Base-by-base conservation (phyloP, 1,140 invertebrate species). In the Magallana gigas region DNA sequence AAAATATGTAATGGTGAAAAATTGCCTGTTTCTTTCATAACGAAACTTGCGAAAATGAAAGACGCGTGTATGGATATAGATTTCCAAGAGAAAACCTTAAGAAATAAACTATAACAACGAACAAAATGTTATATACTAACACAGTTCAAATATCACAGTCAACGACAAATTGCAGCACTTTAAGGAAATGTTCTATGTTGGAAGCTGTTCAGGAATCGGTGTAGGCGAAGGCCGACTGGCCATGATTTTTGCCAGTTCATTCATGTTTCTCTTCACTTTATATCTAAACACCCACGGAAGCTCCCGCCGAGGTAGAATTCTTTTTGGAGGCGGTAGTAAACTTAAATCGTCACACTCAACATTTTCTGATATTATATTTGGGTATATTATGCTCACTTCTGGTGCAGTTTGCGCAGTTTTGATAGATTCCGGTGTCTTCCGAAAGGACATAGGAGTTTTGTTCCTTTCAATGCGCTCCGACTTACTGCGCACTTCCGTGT, bases 251-350 rank as follows among this genome's bases (percentile, higher is more conserved):
- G 92, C 88, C 83, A 94, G 81, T 86, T 93, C 90, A 80, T 93
- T 94, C 92, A 93, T 93, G 83, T 90, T 92, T 84, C 90, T 89
- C 90, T 94, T 94, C 29, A 94, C 92, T 88, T 94, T 94, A 85
- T 92, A 94, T 84, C 93, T 85, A 90, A 92, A 94, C 6, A 94
- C 92, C 92, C 92, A 94, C 0, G 93, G 93, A n/a, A 93, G 80
- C 68, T 93, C 92, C 64, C 91, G 85, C 68, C 85, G 88, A 16
- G 93, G 91, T 85, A 92, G 64, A 81, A 92, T 88, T 76, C 88
- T 84, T 88, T 93, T 93, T 11, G 91, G 92, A n/a, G 88, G 86
- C 82, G 92, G 91, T 60, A 93, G 85, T 62, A 89, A 84, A 86
- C 91, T 93, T 16, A 93, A 87, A 85, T 93, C 92, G 62, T 92